Conservation (phyloP, 2,113 vertebrate genomes). For the Entosphenus tridentatus region DNA sequence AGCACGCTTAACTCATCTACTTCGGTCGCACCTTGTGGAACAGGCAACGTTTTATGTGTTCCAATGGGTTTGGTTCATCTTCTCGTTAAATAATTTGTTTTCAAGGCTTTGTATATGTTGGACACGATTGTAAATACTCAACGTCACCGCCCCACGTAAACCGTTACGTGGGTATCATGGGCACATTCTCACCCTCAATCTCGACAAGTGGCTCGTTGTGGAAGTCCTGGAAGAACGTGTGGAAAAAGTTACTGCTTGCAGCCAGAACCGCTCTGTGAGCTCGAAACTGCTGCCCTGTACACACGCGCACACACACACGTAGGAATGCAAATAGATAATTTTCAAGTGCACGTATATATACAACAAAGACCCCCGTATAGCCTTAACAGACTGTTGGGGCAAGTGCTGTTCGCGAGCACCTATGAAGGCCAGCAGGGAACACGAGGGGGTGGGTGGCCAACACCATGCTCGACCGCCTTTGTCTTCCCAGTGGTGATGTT, state of each 20-base stretch:
- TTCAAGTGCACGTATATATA: neutral
- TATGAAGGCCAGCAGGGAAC: neutral
- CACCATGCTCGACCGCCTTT: neutral
- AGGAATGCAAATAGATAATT: neutral
- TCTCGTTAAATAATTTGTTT: no score
- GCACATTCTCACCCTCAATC: constrained; percentile 57
- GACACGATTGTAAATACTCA: no score
- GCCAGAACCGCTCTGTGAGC: constrained; percentile 94
- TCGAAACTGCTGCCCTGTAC: constrained; percentile 75
- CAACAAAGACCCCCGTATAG: neutral
- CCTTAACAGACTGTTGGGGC: neutral
- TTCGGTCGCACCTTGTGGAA: no score
- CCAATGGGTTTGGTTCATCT: no score
- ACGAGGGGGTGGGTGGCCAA: neutral
- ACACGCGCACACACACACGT: neutral
- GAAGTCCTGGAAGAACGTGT: constrained; percentile 93
- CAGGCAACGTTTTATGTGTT: no score
- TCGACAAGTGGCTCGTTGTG: constrained; percentile 86
- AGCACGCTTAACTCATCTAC: no score
- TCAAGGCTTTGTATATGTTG: no score
- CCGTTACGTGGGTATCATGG: neutral
- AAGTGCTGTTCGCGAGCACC: neutral
- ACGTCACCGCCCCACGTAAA: no score
- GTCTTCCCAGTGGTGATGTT: neutral
- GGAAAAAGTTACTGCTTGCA: constrained; percentile 91